A percentile compares a stretch with the other conserved stretches of the same genome.
Evolutionary conservation across 2,113 vertebrate genomes (phyloP).

Genomic region (Ochotona princeps): DNA sequence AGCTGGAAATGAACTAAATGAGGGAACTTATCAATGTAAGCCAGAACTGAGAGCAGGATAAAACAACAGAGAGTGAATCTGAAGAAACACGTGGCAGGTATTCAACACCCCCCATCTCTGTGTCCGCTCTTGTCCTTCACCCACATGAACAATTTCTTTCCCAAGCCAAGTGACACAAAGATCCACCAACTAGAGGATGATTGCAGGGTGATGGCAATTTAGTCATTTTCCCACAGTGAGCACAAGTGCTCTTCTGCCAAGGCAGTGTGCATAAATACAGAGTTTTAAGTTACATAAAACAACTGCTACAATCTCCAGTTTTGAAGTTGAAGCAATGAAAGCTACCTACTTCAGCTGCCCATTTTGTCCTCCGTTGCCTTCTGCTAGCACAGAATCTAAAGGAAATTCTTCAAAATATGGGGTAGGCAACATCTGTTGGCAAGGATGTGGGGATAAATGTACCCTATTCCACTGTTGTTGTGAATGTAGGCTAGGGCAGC

Average conservation of each 20-base stretch:
- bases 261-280: background rate
- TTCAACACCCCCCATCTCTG: background rate
- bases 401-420: background rate
- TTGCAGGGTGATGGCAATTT: background rate
- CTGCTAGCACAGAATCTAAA: background rate
- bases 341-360: background rate
- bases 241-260: background rate
- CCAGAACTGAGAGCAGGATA: background rate
- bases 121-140: background rate
- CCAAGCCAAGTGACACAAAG: background rate
- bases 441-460: no score
- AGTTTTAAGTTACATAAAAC: background rate
- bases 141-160: background rate
- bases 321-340: constrained; percentile 1
- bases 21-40: background rate
- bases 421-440: background rate
- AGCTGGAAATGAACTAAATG: background rate
- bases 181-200: background rate
- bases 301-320: background rate
- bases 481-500: no score
- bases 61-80: background rate
- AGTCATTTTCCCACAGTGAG: background rate
- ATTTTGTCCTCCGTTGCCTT: background rate
- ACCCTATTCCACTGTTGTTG: no score
- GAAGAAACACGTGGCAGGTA: background rate